A percentile compares a stretch with the other conserved stretches of the same genome.
Evolutionary conservation across 2,797 vertebrate genomes (phyloP).

Genomic region (Kryptolebias ocellatus): DNA sequence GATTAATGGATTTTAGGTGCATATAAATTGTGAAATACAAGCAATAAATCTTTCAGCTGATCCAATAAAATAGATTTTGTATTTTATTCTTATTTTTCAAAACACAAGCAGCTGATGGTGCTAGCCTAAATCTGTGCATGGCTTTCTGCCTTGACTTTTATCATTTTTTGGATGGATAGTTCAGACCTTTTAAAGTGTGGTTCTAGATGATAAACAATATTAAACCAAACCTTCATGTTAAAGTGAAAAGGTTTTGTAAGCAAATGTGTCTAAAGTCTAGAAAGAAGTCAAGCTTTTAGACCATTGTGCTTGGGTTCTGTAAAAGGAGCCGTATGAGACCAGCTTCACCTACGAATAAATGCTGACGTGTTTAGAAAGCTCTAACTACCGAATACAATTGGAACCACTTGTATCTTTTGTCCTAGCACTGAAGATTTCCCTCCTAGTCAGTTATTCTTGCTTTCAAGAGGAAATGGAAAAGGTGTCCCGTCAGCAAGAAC

Average conservation of each 20-base stretch:
- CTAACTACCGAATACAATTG: background rate
- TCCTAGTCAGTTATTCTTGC: conserved; percentile 3
- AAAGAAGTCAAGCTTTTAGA: background rate
- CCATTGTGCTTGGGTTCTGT: background rate
- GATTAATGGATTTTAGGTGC: no score
- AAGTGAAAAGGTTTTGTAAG: background rate
- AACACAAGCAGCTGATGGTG: no score
- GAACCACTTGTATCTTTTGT: background rate
- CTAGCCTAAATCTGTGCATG: no score
- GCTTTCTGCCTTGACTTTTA: no score
- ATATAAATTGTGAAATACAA: no score
- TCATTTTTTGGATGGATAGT: no score
- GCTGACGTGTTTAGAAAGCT: background rate
- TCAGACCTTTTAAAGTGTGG: no score
- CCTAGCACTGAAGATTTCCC: background rate
- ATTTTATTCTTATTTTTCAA: no score
- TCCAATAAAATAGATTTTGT: no score
- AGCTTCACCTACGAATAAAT: background rate
- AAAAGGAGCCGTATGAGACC: background rate
- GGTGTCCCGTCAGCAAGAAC: conserved; percentile 6
- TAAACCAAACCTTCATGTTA: no score
- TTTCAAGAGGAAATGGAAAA: conserved; percentile 11
- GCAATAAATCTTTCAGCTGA: no score
- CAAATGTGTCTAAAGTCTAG: background rate
- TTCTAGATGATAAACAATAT: no score